phyloP scores from a whole-genome alignment of 1,140 invertebrate genomes.

The Danaus melanippus region DNA sequence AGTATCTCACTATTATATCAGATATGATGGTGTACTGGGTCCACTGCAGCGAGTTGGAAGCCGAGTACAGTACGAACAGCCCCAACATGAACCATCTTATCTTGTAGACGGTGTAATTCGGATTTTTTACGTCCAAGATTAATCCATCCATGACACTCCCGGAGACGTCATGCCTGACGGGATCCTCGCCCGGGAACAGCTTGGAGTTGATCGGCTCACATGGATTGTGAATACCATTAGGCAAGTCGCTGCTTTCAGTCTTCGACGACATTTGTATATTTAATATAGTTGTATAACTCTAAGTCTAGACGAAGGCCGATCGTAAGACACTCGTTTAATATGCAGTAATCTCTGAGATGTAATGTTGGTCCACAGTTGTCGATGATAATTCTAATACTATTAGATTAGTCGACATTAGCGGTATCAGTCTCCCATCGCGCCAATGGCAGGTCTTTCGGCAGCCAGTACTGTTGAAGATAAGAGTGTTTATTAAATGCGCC shows the following conservation, averaged over 20 bases:
- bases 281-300: slow-evolving; percentile 7
- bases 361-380: slow-evolving; percentile 20
- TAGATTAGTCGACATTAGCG: not conserved
- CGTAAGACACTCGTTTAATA: slow-evolving; percentile 13
- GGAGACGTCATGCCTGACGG: slow-evolving; percentile 25
- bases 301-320: slow-evolving; percentile 12
- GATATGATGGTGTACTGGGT: slow-evolving; percentile 90
- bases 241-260: slow-evolving; percentile 10
- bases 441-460: slow-evolving; percentile 5
- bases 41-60: slow-evolving; percentile 92
- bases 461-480: too few species aligned
- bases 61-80: slow-evolving; percentile 91
- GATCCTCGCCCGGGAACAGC: slow-evolving; percentile 26
- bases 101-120: slow-evolving; percentile 72
- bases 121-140: slow-evolving; percentile 19
- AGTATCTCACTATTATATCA: slow-evolving; percentile 81
- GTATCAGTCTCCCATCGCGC: slow-evolving; percentile 17
- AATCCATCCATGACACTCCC: slow-evolving; percentile 48
- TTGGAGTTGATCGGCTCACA: slow-evolving; percentile 26
- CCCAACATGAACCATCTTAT: slow-evolving; percentile 87
- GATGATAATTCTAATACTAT: slow-evolving; percentile 13
- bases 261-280: slow-evolving; percentile 19
- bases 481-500: too few species aligned
- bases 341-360: slow-evolving; percentile 11
- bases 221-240: slow-evolving; percentile 23